Conservation (phyloP, 2,888 invertebrate genomes). For the Hoplodrina blanda region DNA sequence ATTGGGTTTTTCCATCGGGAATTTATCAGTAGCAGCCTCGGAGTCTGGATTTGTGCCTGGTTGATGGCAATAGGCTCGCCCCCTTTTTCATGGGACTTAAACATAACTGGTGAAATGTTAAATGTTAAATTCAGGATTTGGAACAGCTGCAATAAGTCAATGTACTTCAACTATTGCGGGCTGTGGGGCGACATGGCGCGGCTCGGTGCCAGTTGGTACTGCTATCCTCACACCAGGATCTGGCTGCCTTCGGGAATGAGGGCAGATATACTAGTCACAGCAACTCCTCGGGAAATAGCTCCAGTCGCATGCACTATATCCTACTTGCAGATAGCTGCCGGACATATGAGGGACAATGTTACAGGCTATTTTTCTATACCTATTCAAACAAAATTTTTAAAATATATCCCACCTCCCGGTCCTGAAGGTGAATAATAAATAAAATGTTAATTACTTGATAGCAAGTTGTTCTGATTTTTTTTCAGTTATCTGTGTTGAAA, state of each 20-base stretch:
- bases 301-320: slow-evolving; percentile 68
- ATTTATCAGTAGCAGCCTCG: too few species aligned
- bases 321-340: slow-evolving; percentile 76
- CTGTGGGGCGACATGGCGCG: slow-evolving; percentile 75
- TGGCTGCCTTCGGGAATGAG: slow-evolving; percentile 78
- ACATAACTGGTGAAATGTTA: too few species aligned
- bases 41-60: too few species aligned
- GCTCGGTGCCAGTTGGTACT: slow-evolving; percentile 78
- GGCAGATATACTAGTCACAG: slow-evolving; percentile 70
- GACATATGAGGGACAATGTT: slow-evolving; percentile 77
- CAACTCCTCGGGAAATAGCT: slow-evolving; percentile 70
- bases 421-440: slow-evolving; percentile 23
- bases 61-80: too few species aligned
- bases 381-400: slow-evolving; percentile 74
- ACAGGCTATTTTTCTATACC: slow-evolving; percentile 78
- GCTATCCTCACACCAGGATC: slow-evolving; percentile 77
- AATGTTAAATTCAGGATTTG: slow-evolving; percentile 76
- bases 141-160: slow-evolving; percentile 72
- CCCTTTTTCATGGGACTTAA: too few species aligned
- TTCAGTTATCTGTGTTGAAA: background rate
- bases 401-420: slow-evolving; percentile 58
- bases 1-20: too few species aligned
- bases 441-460: background rate
- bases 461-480: background rate
- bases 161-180: slow-evolving; percentile 78